Conservation (phyloP, 2,888 invertebrate genomes). For the Hirudinaria manillensis region DNA sequence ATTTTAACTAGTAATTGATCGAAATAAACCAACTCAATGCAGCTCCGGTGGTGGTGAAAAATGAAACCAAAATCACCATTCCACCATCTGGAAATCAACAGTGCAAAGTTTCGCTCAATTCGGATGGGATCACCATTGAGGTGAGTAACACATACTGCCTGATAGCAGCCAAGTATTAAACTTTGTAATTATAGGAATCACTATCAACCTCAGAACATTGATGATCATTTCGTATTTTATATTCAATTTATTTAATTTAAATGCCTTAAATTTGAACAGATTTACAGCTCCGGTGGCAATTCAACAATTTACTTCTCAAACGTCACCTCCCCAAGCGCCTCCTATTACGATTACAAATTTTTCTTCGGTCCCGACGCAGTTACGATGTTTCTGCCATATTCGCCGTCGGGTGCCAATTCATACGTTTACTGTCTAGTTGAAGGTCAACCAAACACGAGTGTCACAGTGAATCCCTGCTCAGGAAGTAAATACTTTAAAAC, state of each 20-base stretch:
- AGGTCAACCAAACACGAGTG: neutral
- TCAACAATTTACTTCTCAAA: constrained; percentile 5
- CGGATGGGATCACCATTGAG: constrained; percentile 8
- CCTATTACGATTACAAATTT: constrained; percentile 10
- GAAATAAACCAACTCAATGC: neutral
- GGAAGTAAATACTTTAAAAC: too few species aligned
- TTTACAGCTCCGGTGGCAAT: neutral
- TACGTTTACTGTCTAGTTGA: constrained; percentile 6
- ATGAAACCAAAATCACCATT: too few species aligned
- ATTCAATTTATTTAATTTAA: neutral
- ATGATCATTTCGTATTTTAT: neutral
- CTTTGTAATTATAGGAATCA: too few species aligned
- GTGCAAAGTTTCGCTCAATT: neutral
- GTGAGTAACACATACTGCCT: neutral
- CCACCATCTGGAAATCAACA: too few species aligned
- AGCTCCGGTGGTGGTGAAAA: too few species aligned
- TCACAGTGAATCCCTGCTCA: too few species aligned
- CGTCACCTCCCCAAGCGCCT: neutral
- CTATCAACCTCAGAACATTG: too few species aligned
- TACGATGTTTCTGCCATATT: neutral
- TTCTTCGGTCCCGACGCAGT: neutral
- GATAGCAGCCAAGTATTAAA: neutral
- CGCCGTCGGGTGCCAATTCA: neutral
- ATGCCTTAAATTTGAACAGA: neutral
- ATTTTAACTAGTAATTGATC: neutral